Evolutionary conservation across 2,888 invertebrate species (phyloP).

Genomic region (Acheta domesticus): DNA sequence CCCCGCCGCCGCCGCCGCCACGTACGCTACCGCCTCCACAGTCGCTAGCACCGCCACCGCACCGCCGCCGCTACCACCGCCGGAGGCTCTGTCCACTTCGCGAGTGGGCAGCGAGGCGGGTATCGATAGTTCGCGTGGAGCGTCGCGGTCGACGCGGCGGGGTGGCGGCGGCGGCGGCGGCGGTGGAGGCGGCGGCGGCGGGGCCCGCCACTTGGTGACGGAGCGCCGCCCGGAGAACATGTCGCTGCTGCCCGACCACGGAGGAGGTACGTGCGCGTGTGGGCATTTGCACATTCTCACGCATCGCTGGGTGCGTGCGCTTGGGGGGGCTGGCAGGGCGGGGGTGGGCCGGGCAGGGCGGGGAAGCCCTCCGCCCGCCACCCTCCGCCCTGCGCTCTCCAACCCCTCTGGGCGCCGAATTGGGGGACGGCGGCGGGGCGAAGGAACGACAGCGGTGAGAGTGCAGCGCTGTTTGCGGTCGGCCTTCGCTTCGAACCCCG

Average conservation of each 20-base stretch:
- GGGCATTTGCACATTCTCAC: too few species aligned
- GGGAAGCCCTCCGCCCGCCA: not conserved
- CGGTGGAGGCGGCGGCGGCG: not conserved
- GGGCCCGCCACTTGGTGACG: slow-evolving; percentile 28
- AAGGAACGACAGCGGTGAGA: too few species aligned
- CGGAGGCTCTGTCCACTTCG: not conserved
- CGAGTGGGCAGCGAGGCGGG: not conserved
- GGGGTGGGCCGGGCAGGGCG: too few species aligned
- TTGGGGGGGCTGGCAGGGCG: too few species aligned
- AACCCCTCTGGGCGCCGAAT: not conserved
- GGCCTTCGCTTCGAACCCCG: too few species aligned
- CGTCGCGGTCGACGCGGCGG: not conserved
- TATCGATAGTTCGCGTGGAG: not conserved
- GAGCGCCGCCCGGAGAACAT: slow-evolving; percentile 29
- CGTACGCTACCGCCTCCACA: too few species aligned
- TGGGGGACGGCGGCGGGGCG: not conserved
- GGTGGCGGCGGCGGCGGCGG: not conserved
- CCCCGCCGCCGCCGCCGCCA: too few species aligned
- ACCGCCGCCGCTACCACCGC: too few species aligned
- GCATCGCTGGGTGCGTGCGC: too few species aligned
- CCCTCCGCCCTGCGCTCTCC: not conserved
- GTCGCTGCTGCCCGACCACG: slow-evolving; percentile 20
- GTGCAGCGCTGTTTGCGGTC: too few species aligned
- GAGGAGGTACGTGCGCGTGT: not conserved
- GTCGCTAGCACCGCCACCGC: too few species aligned